Conservation (phyloP, 2,888 invertebrate species). For the Gymnoscelis rufifasciata region DNA sequence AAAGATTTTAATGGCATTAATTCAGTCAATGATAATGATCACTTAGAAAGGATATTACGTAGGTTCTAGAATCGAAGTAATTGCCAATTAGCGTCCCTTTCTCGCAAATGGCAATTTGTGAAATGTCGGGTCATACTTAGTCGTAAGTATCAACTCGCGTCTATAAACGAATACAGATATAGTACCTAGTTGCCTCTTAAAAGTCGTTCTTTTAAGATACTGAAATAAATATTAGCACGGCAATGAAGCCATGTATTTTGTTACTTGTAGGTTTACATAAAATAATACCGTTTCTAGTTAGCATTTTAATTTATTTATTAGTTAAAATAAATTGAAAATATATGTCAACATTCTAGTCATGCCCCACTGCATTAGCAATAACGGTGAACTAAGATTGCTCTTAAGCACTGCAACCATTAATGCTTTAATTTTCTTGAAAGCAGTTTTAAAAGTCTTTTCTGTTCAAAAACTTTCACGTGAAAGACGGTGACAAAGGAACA, state of each 20-base stretch:
- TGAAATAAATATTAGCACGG: too few relatives aligned
- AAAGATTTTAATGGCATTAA: not conserved
- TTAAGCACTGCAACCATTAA: conserved; percentile 63
- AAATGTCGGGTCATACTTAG: not conserved
- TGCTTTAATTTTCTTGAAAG: conserved; percentile 77
- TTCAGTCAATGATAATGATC: conserved; percentile 12
- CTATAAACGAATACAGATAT: not conserved
- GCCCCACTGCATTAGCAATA: conserved; percentile 19
- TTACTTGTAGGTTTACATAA: too few relatives aligned
- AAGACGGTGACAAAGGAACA: conserved; percentile 66
- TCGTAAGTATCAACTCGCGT: not conserved
- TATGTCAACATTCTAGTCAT: not conserved
- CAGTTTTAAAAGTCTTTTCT: conserved; percentile 75
- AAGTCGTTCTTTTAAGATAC: too few relatives aligned
- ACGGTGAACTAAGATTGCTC: conserved; percentile 38
- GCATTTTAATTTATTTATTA: too few relatives aligned
- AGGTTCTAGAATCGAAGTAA: conserved; percentile 71
- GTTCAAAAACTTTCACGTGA: conserved; percentile 73
- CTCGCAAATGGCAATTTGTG: conserved; percentile 4
- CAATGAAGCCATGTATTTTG: too few relatives aligned
- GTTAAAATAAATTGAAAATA: too few relatives aligned
- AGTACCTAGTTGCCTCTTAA: not conserved
- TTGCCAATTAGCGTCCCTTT: conserved; percentile 67
- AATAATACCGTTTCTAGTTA: too few relatives aligned
- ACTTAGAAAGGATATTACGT: conserved; percentile 19